Percentiles rank a stretch among this genome's conserved stretches.
phyloP scores from a whole-genome alignment of 2,888 invertebrate genomes.

The Orthosia gracilis region DNA sequence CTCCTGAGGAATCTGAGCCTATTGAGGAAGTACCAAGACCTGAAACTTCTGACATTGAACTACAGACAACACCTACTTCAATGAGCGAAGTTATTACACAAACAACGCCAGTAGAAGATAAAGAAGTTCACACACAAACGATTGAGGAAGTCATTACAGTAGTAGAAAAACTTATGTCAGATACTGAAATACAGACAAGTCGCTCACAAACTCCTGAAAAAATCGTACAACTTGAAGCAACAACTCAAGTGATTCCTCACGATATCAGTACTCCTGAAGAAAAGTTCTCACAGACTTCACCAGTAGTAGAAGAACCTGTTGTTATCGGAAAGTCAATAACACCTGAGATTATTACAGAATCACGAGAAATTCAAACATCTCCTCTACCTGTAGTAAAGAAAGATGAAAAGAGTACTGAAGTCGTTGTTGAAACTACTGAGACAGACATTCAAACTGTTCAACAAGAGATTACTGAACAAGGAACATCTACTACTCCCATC shows the following conservation, averaged over 20 bases:
- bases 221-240: constrained; percentile 87
- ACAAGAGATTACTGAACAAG: constrained; percentile 80
- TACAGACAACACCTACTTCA: constrained; percentile 90
- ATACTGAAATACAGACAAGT: constrained; percentile 86
- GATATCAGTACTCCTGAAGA: constrained; percentile 84
- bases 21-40: constrained; percentile 75
- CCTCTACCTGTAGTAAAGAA: constrained; percentile 80
- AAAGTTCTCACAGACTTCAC: constrained; percentile 89
- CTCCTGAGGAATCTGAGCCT: constrained; percentile 89
- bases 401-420: constrained; percentile 85
- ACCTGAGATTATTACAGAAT: constrained; percentile 85
- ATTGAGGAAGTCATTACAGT: constrained; percentile 77
- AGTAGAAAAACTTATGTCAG: constrained; percentile 82
- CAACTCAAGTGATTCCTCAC: constrained; percentile 89
- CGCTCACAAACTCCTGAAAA: constrained; percentile 81
- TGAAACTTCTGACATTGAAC: constrained; percentile 82
- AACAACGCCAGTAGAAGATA: constrained; percentile 91
- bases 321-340: constrained; percentile 72
- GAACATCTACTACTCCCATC: constrained; percentile 84
- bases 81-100: constrained; percentile 91
- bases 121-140: constrained; percentile 86
- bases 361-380: constrained; percentile 91
- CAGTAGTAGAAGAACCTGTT: constrained; percentile 74
- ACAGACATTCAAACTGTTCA: constrained; percentile 83
- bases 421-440: constrained; percentile 82